These are phyloP conservation scores for Folsomia candida DNA, from an alignment of 2,888 invertebrate species.

Conservation along the genomic window DNA sequence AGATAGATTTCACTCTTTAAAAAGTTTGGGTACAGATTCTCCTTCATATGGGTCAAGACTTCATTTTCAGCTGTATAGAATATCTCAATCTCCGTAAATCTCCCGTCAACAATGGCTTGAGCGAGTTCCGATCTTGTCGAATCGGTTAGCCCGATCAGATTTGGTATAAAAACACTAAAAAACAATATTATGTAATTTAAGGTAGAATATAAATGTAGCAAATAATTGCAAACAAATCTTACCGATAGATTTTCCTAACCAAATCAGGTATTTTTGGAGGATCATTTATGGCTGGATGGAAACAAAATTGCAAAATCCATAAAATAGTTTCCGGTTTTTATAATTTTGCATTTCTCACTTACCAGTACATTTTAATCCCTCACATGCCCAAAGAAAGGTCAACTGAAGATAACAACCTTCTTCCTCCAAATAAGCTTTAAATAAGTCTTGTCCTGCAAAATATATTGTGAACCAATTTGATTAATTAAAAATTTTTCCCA, in stretches of 20 bases:
- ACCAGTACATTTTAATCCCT: conserved; percentile 59
- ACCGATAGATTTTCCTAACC: conserved; percentile 66
- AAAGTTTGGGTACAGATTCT: conserved; percentile 88
- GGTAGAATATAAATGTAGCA: too few relatives aligned
- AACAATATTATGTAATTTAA: too few relatives aligned
- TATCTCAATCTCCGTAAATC: conserved; percentile 69
- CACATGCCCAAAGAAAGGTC: conserved; percentile 92
- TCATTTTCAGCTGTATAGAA: conserved; percentile 82
- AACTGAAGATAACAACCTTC: conserved; percentile 65
- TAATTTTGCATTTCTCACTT: neutral
- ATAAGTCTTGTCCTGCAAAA: conserved; percentile 68
- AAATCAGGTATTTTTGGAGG: conserved; percentile 70
- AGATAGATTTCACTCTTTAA: conserved; percentile 89
- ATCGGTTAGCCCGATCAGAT: conserved; percentile 72
- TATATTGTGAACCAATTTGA: neutral
- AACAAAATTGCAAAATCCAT: neutral
- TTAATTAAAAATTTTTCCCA: neutral
- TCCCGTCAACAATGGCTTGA: conserved; percentile 64
- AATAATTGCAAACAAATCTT: too few relatives aligned
- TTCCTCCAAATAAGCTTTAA: conserved; percentile 55
- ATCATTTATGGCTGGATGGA: conserved; percentile 57
- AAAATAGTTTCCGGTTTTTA: too few relatives aligned
- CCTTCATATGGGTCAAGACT: conserved; percentile 78
- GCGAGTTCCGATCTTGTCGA: conserved; percentile 76
- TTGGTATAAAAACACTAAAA: conserved; percentile 65